phyloP scores from a whole-genome alignment of 1,140 invertebrate species.

The Batillaria attramentaria region DNA sequence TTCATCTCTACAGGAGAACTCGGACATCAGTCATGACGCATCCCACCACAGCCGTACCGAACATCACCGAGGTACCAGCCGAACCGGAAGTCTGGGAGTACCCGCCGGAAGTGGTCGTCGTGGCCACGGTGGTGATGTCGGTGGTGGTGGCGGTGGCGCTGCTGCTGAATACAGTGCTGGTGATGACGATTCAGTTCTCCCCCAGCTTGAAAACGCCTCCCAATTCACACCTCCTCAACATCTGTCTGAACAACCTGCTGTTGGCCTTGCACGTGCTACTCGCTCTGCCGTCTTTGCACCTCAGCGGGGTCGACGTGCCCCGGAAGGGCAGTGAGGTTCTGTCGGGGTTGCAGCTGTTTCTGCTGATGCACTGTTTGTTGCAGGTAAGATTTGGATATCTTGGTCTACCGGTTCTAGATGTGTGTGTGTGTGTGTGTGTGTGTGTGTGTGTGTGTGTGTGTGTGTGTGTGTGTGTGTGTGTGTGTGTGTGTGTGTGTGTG shows the following conservation, averaged over 20 bases:
- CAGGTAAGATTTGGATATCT: too few relatives aligned
- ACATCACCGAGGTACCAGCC: too few relatives aligned
- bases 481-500: slow-evolving; percentile 18
- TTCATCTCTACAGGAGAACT: not conserved
- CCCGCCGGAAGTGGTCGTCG: slow-evolving; percentile 26
- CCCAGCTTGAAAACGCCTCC: slow-evolving; percentile 59
- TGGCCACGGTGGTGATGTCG: slow-evolving; percentile 45
- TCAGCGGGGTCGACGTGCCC: slow-evolving; percentile 25
- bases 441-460: slow-evolving; percentile 7
- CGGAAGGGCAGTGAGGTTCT: slow-evolving; percentile 28
- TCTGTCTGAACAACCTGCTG: slow-evolving; percentile 58
- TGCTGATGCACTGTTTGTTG: slow-evolving; percentile 46
- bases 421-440: slow-evolving; percentile 15
- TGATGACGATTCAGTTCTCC: slow-evolving; percentile 51
- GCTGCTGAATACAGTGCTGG: slow-evolving; percentile 48
- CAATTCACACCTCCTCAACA: slow-evolving; percentile 61
- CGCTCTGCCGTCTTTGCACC: slow-evolving; percentile 39
- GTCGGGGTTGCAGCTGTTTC: slow-evolving; percentile 54
- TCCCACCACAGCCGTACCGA: not conserved
- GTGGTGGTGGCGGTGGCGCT: slow-evolving; percentile 39
- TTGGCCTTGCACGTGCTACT: slow-evolving; percentile 51
- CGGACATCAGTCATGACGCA: not conserved
- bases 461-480: not conserved
- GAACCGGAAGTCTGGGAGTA: slow-evolving; percentile 30
- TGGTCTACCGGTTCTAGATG: not conserved